Base-by-base conservation (phyloP, 2,888 invertebrate genomes). In the Ophion ventricosus region DNA sequence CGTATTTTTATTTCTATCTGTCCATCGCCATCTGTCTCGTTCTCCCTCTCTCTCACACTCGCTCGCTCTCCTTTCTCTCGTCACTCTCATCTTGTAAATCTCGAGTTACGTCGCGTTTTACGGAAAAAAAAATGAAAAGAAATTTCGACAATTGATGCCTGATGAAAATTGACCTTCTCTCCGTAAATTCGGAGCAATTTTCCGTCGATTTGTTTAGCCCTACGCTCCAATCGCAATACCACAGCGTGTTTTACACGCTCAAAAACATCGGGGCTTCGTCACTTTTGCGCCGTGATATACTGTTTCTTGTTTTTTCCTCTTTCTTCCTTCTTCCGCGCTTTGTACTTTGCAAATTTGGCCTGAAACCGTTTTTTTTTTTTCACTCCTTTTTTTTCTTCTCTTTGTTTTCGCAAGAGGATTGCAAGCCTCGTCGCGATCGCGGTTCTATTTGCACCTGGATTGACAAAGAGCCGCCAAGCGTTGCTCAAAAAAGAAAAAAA, bases 61-160 rank as follows among this genome's bases (percentile, higher is more conserved):
- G 14, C 59, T 61, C 59, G 29, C 43, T 35, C 69, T 76, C 66
- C 23, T n/a, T 72, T 49, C 35, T 40, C 40, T n/a, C 14, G 7
- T 66, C 61, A 23, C n/a, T 73, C 59, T 43, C 61, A 43, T 40
- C 14, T 66, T 35, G 56, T n/a, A 14, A 67, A 74, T 67, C 26
- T 61, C 25, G 63, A 66, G 67, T 81, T 83, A 66, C 80, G 82
- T 83, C 83, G 77, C 83, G 70, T 77, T 80, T 69, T 64, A 59
- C n/a, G 23, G 40, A 73, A 59, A 54, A 67, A 64, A 64, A 14
- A 63, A 49, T 49, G 1, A 43, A 40, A 57, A 17, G 14, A 14
- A 49, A 17, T 59, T 49, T 74, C 17, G n/a, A 57, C 57, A 35
- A 61, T 25, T 61, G 25, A 74, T 49, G 49, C 35, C 67, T 40